Evolutionary conservation across 2,888 invertebrate species (phyloP), one percentile per base, ranked within the genome.

Genomic region (Melieria crassipennis): DNA sequence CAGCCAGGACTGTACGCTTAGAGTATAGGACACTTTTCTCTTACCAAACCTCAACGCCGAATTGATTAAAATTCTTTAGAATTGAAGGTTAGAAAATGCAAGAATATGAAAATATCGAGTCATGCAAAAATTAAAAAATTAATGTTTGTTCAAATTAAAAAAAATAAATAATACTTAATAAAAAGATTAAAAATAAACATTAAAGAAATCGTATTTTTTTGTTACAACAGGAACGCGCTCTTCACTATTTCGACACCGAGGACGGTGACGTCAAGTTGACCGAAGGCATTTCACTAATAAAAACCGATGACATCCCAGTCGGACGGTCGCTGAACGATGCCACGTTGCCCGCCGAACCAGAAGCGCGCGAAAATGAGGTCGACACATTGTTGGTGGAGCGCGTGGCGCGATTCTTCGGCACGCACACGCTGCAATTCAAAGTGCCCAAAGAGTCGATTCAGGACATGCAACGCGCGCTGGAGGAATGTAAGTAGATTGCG

Each of bases 351-450:
- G 89, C 90, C n/a, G 93, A 94, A 80, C 89, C 90, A 16, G 90
- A 91, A 77, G 91, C 92, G 11, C 90, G 92, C 69, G 93, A 94
- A 84, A 89, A 90, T 71, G 92, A 92, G 80, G 89, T 94, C 73
- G 93, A 94, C 83, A 89, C 91, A 76, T 89, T 93, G 75, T 88
- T 95, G 69, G 87, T 93, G 75, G 94, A 95, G 82, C 91, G 92
- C 76, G 89, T 94, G 9, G 91, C 92, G 75, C 90, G 91, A 79
- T 91, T 94, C 85, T 90, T 94, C 77, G 91, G 92, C 80, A 91
- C 92, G 65, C 94, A 94, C 81, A 92, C 93, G 16, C 88, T 95
- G 58, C 94, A 95, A 83, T 91, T 95, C 80, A 94, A 94, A 86
- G 89, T 95, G 79, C 94, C 94, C 79, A 91, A 91, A 74, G 90